These are phyloP conservation scores for Orycteropus afer DNA, from an alignment of 2,113 vertebrate genomes.

Conservation along the genomic window DNA sequence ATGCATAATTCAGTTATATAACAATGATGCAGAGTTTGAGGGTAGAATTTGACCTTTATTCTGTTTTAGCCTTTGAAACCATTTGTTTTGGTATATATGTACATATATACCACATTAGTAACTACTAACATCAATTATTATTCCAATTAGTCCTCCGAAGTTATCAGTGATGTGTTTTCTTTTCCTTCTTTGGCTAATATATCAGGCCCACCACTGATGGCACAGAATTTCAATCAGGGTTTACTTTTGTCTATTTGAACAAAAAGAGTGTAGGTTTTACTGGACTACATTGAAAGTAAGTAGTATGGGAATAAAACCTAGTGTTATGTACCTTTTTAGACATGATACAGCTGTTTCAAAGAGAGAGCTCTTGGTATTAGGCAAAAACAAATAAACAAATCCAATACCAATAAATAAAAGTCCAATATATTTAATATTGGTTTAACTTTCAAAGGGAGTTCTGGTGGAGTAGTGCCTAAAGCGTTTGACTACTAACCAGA, in stretches of 20 bases:
- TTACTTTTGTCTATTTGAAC: background rate
- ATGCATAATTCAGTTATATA: background rate
- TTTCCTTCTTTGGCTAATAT: background rate
- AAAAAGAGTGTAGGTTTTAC: background rate
- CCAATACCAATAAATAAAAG: background rate
- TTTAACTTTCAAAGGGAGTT: no score
- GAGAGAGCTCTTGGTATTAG: background rate
- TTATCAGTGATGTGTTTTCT: background rate
- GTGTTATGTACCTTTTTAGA: background rate
- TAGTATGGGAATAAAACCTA: background rate
- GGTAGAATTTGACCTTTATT: conserved; percentile 29
- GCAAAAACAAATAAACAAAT: conserved; percentile 5
- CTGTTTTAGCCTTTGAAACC: background rate
- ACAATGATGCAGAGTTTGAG: background rate
- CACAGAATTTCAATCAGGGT: background rate
- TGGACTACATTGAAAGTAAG: background rate
- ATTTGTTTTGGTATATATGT: background rate
- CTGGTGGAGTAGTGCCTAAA: no score
- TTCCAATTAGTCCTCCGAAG: background rate
- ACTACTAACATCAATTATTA: background rate
- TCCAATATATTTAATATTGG: background rate
- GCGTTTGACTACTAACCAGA: no score
- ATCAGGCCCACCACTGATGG: background rate
- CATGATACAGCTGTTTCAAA: background rate
- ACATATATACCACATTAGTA: no score